Conservation (phyloP, 2,888 invertebrate species). For the Heteromyza rotundicornis region DNA sequence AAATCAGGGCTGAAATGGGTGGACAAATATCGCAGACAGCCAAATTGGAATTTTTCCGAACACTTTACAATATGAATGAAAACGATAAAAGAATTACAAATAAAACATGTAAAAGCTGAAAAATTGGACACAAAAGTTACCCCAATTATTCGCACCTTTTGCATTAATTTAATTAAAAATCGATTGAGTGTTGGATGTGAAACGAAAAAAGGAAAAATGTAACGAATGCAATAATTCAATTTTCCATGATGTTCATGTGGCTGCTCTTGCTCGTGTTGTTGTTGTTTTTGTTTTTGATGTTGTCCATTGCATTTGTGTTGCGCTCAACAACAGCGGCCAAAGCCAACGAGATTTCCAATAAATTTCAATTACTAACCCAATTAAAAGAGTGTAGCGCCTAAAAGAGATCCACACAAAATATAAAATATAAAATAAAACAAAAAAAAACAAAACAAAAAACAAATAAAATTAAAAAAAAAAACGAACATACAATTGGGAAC, state of each 20-base stretch:
- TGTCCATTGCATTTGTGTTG: background rate
- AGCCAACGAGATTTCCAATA: slow-evolving; percentile 29
- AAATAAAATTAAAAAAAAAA: slow-evolving; percentile 21
- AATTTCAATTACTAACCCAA: slow-evolving; percentile 60
- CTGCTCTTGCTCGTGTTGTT: no score
- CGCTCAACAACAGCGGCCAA: background rate
- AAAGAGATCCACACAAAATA: slow-evolving; percentile 40
- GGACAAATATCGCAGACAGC: no score
- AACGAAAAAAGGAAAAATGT: no score
- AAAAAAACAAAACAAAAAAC: slow-evolving; percentile 25
- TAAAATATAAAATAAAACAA: slow-evolving; percentile 21
- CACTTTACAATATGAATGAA: no score
- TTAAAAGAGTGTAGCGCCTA: slow-evolving; percentile 53
- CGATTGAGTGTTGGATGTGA: no score
- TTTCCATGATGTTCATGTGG: no score
- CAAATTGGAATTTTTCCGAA: no score
- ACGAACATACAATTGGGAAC: no score
- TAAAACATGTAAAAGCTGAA: no score
- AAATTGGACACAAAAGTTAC: background rate
- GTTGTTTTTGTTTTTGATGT: no score
- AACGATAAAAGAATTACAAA: background rate
- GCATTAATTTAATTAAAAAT: background rate
- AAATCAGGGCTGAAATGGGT: no score
- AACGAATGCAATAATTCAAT: no score
- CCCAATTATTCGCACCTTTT: background rate